A percentile compares a stretch with the other conserved stretches of the same genome.
phyloP scores from a whole-genome alignment of 2,888 invertebrate genomes.

The Agrochola macilenta region DNA sequence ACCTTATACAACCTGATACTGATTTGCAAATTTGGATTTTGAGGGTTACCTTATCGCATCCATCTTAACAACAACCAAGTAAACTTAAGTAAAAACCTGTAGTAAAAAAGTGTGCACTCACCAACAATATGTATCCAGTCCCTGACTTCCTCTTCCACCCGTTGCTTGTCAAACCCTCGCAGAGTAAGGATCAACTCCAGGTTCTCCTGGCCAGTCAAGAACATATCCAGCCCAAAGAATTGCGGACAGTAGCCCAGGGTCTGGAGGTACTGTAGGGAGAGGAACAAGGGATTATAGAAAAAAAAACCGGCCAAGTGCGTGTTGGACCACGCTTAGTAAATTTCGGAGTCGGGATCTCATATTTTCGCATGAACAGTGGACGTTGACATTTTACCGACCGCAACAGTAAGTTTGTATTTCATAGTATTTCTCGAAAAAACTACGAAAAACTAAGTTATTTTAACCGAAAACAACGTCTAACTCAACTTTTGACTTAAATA shows the following conservation, averaged over 20 bases:
- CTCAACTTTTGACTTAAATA: background rate
- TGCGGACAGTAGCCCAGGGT: conserved; percentile 98
- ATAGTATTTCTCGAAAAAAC: background rate
- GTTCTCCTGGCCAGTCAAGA: conserved; percentile 94
- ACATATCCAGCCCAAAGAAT: conserved; percentile 94
- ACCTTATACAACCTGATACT: too few relatives aligned
- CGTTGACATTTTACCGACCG: background rate
- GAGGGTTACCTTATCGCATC: too few relatives aligned
- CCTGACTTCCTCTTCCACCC: conserved; percentile 85
- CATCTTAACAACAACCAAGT: too few relatives aligned
- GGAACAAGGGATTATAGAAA: background rate
- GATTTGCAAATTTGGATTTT: too few relatives aligned
- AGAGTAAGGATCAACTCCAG: conserved; percentile 93
- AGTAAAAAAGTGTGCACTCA: conserved; percentile 60
- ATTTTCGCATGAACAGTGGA: background rate
- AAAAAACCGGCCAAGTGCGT: background rate
- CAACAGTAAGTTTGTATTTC: background rate
- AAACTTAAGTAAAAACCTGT: too few relatives aligned
- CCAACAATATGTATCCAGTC: conserved; percentile 91
- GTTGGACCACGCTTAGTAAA: background rate
- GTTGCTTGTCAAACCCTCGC: conserved; percentile 91
- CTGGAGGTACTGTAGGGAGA: conserved; percentile 91
- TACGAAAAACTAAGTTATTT: background rate
- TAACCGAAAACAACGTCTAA: background rate
- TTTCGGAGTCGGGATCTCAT: background rate